phyloP scores from a whole-genome alignment of 2,888 invertebrate genomes.

The Phyllotreta cruciferae region DNA sequence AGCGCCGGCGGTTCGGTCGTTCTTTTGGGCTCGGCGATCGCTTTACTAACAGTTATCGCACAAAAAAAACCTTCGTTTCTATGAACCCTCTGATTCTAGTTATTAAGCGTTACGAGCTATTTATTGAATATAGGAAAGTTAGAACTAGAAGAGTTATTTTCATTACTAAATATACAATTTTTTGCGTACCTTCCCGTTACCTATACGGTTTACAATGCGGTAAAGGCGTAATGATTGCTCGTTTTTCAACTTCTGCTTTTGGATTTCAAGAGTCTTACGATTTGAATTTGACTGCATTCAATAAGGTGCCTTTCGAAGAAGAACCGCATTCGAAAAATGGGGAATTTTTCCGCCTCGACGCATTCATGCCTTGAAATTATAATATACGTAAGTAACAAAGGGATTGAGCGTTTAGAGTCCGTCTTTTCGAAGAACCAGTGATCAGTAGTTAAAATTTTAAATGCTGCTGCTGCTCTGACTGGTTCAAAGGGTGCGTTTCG shows the following conservation, averaged over 20 bases:
- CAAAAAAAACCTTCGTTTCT: conserved; percentile 23
- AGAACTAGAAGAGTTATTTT: conserved; percentile 53
- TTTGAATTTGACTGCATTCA: too few species aligned
- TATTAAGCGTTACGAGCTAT: conserved; percentile 37
- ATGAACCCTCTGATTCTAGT: conserved; percentile 54
- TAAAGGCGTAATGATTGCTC: conserved; percentile 1
- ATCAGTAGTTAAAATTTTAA: conserved; percentile 40
- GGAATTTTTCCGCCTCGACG: conserved; percentile 20
- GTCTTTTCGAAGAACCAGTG: conserved; percentile 49
- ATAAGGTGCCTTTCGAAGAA: too few species aligned
- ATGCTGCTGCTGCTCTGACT: conserved; percentile 39
- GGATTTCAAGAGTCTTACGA: background rate
- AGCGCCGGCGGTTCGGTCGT: conserved; percentile 33
- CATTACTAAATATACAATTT: conserved; percentile 50
- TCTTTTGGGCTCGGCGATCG: conserved; percentile 34
- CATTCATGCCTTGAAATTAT: conserved; percentile 33
- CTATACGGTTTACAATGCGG: conserved; percentile 32
- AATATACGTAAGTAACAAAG: conserved; percentile 50
- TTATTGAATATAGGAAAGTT: conserved; percentile 45
- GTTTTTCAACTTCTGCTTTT: conserved; percentile 3
- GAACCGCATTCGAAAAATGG: background rate
- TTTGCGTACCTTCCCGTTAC: conserved; percentile 49
- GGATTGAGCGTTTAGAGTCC: conserved; percentile 44
- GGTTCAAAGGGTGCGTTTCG: conserved; percentile 4
- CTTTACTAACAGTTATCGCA: conserved; percentile 38